Evolutionary conservation across 1,140 invertebrate genomes (phyloP), one percentile per base, ranked within the genome.

Genomic region (Liolophura sinensis): DNA sequence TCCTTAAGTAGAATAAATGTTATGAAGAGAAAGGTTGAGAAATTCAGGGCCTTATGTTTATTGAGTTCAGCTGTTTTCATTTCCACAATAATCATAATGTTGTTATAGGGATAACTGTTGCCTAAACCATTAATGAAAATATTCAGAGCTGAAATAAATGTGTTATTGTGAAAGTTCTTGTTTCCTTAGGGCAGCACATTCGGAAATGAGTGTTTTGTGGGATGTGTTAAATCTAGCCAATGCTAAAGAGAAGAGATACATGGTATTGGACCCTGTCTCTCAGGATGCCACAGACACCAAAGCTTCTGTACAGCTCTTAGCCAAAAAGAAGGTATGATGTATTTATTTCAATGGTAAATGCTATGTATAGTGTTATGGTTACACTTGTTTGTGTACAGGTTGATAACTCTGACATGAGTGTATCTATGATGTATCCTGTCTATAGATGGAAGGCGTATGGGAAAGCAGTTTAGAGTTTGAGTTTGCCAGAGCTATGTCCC

Each of bases 261-360:
- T 98, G 89, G 93, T 97, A 27, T 82, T 98, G 59, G 95, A 98
- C 86, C 94, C 94, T 24, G 91, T 98, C 0, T 90, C 91, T 64
- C 92, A 94, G 78, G 95, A 97, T 46, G 84, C 88, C 47, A 84
- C 89, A 4, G 95, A 97, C 78, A 89, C 90, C 0, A 94, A 94
- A 76, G 89, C 91, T 18, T 92, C 95, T 85, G 90, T 94, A 0
- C 92, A 93, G 80, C 90, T 98, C 0, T 92, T 96, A 78, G 93
- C 94, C 18, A 90, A 95, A 50, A 98, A 98, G 85, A 97, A 96
- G 81, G 88, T 88, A 81, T 70, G 62, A 47, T 24, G 24, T 67
- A 40, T 5, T 5, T 40, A 40, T 9, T 5, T 40, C 9, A 40
- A 40, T 40, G 9, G 9, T 40, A 40, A 3, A 3, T 40, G 31